A percentile compares a stretch with the other conserved stretches of the same genome.
phyloP scores from a whole-genome alignment of 2,113 vertebrate genomes.

The Sisor rabdophorus region DNA sequence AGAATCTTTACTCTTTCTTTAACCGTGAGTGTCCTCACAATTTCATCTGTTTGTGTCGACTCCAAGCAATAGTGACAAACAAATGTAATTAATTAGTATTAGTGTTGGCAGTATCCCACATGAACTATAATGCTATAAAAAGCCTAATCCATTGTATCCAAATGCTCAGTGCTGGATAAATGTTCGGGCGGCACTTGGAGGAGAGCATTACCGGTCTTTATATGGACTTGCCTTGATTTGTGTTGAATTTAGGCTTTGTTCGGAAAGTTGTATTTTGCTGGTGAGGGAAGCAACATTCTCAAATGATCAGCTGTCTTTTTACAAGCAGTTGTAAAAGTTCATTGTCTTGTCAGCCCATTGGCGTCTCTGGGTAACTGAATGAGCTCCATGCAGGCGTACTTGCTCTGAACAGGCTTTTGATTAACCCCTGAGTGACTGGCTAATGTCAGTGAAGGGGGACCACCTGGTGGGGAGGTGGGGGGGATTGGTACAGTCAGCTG shows the following conservation, averaged over 20 bases:
- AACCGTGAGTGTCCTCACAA: neutral
- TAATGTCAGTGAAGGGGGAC: conserved; percentile 84
- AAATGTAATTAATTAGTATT: conserved; percentile 29
- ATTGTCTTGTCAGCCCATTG: conserved; percentile 63
- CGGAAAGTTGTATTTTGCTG: neutral
- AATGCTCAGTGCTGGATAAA: neutral
- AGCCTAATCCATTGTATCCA: neutral
- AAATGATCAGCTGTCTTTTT: conserved; percentile 39
- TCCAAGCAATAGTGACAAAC: conserved; percentile 3
- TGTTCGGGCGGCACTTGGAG: too few species aligned
- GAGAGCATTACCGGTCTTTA: neutral
- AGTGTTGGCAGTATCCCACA: conserved; percentile 1
- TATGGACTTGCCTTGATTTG: neutral
- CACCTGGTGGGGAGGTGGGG: conserved; percentile 79
- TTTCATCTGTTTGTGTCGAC: neutral
- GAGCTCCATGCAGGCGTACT: conserved; percentile 56
- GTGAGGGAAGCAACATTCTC: conserved; percentile 27
- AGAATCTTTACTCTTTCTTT: conserved; percentile 44
- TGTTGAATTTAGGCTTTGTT: conserved; percentile 32
- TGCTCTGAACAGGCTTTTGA: conserved; percentile 70
- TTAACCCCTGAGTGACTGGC: conserved; percentile 85
- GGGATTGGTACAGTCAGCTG: conserved; percentile 84
- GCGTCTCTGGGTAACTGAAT: conserved; percentile 60
- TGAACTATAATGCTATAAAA: conserved; percentile 9
- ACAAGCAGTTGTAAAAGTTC: conserved; percentile 38